These are phyloP conservation scores for Ptilonorhynchus violaceus DNA, from an alignment of 2,113 vertebrate species.

Conservation along the genomic window DNA sequence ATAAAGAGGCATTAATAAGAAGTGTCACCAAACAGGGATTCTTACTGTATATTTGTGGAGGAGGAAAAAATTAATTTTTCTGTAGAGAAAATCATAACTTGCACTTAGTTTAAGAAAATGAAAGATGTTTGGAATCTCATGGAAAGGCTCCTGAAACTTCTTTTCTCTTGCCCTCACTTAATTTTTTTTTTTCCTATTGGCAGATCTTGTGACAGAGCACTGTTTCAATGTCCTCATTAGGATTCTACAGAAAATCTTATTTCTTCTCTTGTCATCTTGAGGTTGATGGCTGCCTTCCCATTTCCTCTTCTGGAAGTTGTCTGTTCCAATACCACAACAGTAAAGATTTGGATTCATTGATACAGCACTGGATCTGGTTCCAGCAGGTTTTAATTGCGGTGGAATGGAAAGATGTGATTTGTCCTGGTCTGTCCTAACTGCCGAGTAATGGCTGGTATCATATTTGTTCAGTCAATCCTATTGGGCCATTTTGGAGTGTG, in stretches of 20 bases:
- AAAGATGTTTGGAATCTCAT: background rate
- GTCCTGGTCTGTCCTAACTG: background rate
- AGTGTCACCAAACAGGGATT: background rate
- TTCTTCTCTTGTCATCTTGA: conserved; percentile 11
- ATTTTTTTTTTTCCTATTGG: background rate
- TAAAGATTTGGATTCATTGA: conserved; percentile 3
- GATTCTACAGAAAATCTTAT: conserved; percentile 6
- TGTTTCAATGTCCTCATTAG: background rate
- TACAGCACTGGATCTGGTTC: background rate
- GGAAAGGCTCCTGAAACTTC: background rate
- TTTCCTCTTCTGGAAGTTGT: conserved; percentile 35
- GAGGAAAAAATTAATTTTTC: background rate
- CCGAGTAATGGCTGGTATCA: background rate
- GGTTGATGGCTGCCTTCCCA: conserved; percentile 38
- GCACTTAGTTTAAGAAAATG: background rate
- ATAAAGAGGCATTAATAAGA: background rate
- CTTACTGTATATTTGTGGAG: accelerated
- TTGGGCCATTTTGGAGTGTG: background rate
- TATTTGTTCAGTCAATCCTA: background rate
- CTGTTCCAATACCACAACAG: conserved; percentile 34
- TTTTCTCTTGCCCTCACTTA: background rate
- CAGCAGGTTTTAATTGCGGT: conserved; percentile 16
- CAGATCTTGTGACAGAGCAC: background rate
- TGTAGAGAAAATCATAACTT: background rate
- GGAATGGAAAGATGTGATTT: conserved; percentile 2